Conservation (phyloP, 2,888 invertebrate species). For the Ectobius pallidus region DNA sequence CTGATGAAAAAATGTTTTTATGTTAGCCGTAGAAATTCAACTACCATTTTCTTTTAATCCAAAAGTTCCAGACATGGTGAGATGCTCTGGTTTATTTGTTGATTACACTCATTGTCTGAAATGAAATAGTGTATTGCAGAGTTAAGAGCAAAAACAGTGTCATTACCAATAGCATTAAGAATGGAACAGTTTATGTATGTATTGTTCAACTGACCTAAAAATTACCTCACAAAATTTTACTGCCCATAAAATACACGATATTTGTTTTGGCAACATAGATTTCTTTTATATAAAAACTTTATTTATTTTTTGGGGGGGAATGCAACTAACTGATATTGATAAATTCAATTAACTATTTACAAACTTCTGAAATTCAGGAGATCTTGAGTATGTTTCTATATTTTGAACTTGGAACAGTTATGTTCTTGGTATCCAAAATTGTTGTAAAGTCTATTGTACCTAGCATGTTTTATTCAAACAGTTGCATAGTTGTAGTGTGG, state of each 20-base stretch:
- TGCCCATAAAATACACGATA: slow-evolving; percentile 37
- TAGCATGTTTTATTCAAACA: slow-evolving; percentile 19
- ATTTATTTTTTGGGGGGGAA: slow-evolving; percentile 30
- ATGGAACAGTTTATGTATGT: slow-evolving; percentile 22
- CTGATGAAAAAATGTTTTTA: not conserved
- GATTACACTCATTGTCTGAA: slow-evolving; percentile 13
- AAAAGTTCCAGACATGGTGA: not conserved
- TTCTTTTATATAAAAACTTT: slow-evolving; percentile 40
- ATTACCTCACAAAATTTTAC: slow-evolving; percentile 28
- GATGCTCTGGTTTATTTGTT: not conserved
- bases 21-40: not conserved
- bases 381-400: slow-evolving; percentile 24
- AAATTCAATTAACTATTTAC: slow-evolving; percentile 36
- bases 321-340: slow-evolving; percentile 39
- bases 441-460: slow-evolving; percentile 24
- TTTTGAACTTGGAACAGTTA: slow-evolving; percentile 22
- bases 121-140: slow-evolving; percentile 25
- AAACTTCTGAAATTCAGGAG: slow-evolving; percentile 30
- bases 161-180: slow-evolving; percentile 25
- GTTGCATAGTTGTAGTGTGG: slow-evolving; percentile 13
- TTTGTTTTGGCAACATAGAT: slow-evolving; percentile 41
- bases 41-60: not conserved
- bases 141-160: slow-evolving; percentile 22
- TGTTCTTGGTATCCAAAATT: slow-evolving; percentile 13
- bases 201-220: slow-evolving; percentile 30